These are phyloP conservation scores for Lagodon rhomboides DNA, from an alignment of 2,797 vertebrate genomes.

Conservation along the genomic window DNA sequence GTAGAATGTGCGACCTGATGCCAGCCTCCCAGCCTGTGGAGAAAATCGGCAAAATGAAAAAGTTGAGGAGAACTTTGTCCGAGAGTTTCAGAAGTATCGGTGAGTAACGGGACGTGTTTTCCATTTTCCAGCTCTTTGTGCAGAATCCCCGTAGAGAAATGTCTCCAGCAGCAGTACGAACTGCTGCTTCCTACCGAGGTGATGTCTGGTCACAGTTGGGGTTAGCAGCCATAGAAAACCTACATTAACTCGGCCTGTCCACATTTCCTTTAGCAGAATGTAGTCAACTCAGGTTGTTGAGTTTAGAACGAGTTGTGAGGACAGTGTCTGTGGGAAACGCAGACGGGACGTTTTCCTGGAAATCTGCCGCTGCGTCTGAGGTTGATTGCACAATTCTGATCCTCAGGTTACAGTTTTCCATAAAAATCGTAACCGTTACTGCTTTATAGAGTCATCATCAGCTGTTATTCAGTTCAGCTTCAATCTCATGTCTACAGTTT, in stretches of 20 bases:
- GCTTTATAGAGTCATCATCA: slow-evolving; percentile 1
- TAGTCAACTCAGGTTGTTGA: neutral
- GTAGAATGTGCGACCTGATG: slow-evolving; percentile 91
- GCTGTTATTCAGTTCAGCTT: no score
- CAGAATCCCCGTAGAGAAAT: slow-evolving; percentile 2
- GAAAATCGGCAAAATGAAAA: slow-evolving; percentile 96
- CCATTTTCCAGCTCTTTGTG: slow-evolving; percentile 32
- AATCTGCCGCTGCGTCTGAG: neutral
- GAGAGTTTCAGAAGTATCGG: slow-evolving; percentile 96
- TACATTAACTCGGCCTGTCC: slow-evolving; percentile 14
- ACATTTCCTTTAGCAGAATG: neutral
- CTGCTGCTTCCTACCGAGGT: slow-evolving; percentile 23
- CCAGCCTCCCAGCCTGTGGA: slow-evolving; percentile 88
- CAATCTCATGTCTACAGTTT: neutral
- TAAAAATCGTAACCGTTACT: neutral
- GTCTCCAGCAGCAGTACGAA: slow-evolving; percentile 40
- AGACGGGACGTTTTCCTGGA: neutral
- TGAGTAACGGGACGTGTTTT: slow-evolving; percentile 81
- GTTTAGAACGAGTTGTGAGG: neutral
- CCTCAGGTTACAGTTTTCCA: neutral
- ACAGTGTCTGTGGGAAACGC: neutral
- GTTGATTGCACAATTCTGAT: neutral
- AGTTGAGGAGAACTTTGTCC: slow-evolving; percentile 98
- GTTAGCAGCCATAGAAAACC: slow-evolving; percentile 31
- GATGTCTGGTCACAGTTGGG: slow-evolving; percentile 37